These are phyloP conservation scores for Synergus japonicus DNA, from an alignment of 2,888 invertebrate species.

Conservation along the genomic window DNA sequence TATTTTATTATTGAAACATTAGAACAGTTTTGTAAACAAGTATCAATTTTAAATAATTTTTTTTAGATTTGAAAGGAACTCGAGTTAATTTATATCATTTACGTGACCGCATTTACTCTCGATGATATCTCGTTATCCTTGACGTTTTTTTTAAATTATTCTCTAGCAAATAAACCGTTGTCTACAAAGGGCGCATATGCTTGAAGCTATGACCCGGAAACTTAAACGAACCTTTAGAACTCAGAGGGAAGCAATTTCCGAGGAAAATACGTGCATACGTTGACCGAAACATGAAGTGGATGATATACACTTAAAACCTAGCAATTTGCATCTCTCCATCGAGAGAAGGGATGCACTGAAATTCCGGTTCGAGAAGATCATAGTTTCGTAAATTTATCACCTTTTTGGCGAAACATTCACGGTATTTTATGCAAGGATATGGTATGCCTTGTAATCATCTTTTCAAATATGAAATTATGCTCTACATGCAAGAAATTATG, in stretches of 20 bases:
- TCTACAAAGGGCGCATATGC: conserved; percentile 42
- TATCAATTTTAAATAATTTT: no score
- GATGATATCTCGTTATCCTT: not conserved
- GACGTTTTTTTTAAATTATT: not conserved
- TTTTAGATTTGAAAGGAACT: no score
- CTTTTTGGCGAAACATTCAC: not conserved
- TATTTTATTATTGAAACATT: no score
- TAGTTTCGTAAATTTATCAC: conserved; percentile 15
- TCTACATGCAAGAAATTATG: no score
- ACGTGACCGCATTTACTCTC: not conserved
- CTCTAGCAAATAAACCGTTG: conserved; percentile 29
- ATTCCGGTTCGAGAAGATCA: conserved; percentile 8
- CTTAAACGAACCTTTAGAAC: conserved; percentile 54
- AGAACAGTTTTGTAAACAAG: no score
- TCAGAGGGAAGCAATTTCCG: conserved; percentile 49
- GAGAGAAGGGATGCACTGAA: conserved; percentile 18
- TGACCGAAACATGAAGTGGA: conserved; percentile 46
- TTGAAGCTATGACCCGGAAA: conserved; percentile 51
- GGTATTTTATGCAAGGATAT: not conserved
- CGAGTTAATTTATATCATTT: no score
- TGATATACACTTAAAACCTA: conserved; percentile 54
- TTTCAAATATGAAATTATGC: no score
- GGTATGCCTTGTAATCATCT: no score
- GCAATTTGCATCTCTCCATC: conserved; percentile 64
- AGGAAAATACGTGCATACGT: conserved; percentile 50